Conservation (phyloP, 2,113 vertebrate species). For the Bos taurus region ARS-UCD2.0 NC_037328.1:24116001-24116500, state of each 20-base stretch:
- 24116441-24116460: neutral
- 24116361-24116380: neutral
- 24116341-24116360: neutral
- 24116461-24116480: neutral
- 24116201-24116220: neutral
- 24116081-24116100: neutral
- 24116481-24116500: neutral
- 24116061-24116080: neutral
- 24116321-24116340: neutral
- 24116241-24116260: neutral
- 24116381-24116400: neutral
- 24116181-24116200: neutral
- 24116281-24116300: neutral
- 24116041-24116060: neutral
- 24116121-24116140: neutral
- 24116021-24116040: conserved; percentile 47
- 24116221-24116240: neutral
- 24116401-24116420: neutral
- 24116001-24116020: conserved; percentile 28
- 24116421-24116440: neutral
- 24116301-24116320: neutral
- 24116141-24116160: neutral
- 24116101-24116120: neutral
- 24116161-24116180: neutral
- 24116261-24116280: neutral